Percentiles rank a stretch among this genome's conserved stretches.
phyloP scores from a whole-genome alignment of 2,888 invertebrate species.

The Ecliptopera silaceata region DNA sequence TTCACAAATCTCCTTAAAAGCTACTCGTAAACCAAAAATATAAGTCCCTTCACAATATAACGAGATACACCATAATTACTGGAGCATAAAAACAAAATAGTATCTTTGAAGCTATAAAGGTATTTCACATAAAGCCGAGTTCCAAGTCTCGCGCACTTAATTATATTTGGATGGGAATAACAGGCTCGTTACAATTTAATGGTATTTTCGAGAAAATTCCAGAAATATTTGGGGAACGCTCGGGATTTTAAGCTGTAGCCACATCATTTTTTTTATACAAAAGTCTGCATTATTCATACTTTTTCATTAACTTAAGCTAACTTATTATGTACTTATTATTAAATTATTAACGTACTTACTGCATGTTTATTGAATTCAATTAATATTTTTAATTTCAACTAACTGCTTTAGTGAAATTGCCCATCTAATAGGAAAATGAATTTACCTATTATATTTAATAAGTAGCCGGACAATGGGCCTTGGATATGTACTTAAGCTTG shows the following conservation, averaged over 20 bases:
- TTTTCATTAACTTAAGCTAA: no score
- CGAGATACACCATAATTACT: conserved; percentile 23
- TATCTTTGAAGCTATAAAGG: conserved; percentile 24
- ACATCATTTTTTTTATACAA: not conserved
- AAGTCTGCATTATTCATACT: no score
- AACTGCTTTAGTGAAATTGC: no score
- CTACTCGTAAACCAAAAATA: conserved; percentile 23
- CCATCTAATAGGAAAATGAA: no score
- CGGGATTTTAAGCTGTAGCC: conserved; percentile 8
- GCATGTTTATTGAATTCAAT: no score
- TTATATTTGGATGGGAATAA: conserved; percentile 32
- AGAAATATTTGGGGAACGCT: conserved; percentile 18
- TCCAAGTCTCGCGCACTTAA: conserved; percentile 28
- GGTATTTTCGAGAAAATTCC: conserved; percentile 27
- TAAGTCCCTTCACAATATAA: conserved; percentile 16
- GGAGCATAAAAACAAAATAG: conserved; percentile 28
- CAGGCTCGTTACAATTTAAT: conserved; percentile 28
- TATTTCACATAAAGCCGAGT: conserved; percentile 32
- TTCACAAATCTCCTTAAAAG: conserved; percentile 5
- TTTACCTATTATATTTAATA: no score
- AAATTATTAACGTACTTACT: no score
- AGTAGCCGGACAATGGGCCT: no score
- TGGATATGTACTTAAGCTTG: no score
- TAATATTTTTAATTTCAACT: no score
- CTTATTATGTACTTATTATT: no score